A percentile compares a stretch with the other conserved stretches of the same genome.
phyloP scores from a whole-genome alignment of 2,113 vertebrate species.

The Percopsis transmontana region DNA sequence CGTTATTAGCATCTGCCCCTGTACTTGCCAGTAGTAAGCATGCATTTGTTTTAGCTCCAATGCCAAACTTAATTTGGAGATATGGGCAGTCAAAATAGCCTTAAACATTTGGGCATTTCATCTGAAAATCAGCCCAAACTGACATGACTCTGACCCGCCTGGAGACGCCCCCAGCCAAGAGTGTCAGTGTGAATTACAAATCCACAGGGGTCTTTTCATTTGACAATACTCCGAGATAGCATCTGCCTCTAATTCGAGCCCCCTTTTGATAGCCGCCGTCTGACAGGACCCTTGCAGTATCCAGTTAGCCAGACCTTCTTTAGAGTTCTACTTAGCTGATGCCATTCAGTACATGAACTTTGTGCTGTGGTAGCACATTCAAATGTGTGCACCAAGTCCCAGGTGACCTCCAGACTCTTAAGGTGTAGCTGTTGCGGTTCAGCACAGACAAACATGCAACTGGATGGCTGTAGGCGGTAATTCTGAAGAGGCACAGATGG shows the following conservation, averaged over 20 bases:
- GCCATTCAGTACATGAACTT: background rate
- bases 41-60: background rate
- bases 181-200: background rate
- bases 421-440: background rate
- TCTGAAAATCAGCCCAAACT: slow-evolving; percentile 4
- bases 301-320: background rate
- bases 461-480: background rate
- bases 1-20: slow-evolving; percentile 5
- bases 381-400: background rate
- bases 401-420: background rate
- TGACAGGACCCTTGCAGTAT: background rate
- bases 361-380: slow-evolving; percentile 1
- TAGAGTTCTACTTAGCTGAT: background rate
- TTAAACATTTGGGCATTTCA: background rate
- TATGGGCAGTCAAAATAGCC: background rate
- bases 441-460: background rate
- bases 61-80: background rate
- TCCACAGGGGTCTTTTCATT: background rate
- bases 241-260: background rate
- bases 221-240: background rate
- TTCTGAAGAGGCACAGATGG: no score
- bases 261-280: background rate
- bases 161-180: slow-evolving; percentile 3
- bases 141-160: background rate
- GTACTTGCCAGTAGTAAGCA: slow-evolving; percentile 2